Percentiles rank a stretch among this genome's conserved stretches.
These are phyloP conservation scores for Oxyura jamaicensis DNA, from an alignment of 2,113 vertebrate genomes.

Conservation along the genomic window DNA sequence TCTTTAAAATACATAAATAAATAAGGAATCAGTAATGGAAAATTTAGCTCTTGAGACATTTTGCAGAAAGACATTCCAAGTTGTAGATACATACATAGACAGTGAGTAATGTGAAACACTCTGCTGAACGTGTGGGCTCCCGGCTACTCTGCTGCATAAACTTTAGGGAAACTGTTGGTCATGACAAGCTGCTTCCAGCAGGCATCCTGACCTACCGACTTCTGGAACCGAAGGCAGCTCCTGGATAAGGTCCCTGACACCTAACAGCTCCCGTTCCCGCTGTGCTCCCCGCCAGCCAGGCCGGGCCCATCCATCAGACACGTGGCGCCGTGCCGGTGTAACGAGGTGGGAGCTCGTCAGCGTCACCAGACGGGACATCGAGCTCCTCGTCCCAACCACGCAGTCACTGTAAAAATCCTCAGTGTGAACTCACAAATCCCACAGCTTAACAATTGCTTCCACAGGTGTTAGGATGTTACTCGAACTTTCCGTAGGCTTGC, in stretches of 20 bases:
- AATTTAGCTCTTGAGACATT: background rate
- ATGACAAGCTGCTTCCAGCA: background rate
- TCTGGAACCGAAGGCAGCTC: accelerated
- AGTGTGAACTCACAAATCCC: background rate
- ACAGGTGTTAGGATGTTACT: background rate
- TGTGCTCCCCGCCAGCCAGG: background rate
- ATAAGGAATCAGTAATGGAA: background rate
- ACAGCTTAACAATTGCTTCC: background rate
- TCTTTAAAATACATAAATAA: background rate
- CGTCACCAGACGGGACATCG: accelerated
- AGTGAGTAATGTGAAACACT: background rate
- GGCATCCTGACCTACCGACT: background rate
- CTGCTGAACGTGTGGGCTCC: background rate
- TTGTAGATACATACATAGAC: background rate
- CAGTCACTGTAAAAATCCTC: background rate
- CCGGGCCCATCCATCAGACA: background rate
- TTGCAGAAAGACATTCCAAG: background rate
- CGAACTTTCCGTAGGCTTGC: background rate
- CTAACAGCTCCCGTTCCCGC: background rate
- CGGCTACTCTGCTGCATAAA: accelerated
- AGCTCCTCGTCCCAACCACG: background rate
- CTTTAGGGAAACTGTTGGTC: background rate
- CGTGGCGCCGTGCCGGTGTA: background rate
- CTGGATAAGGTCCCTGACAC: background rate
- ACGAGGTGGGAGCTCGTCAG: accelerated